These are phyloP conservation scores for Papilio helenus DNA, from an alignment of 1,140 invertebrate genomes.

Conservation along the genomic window DNA sequence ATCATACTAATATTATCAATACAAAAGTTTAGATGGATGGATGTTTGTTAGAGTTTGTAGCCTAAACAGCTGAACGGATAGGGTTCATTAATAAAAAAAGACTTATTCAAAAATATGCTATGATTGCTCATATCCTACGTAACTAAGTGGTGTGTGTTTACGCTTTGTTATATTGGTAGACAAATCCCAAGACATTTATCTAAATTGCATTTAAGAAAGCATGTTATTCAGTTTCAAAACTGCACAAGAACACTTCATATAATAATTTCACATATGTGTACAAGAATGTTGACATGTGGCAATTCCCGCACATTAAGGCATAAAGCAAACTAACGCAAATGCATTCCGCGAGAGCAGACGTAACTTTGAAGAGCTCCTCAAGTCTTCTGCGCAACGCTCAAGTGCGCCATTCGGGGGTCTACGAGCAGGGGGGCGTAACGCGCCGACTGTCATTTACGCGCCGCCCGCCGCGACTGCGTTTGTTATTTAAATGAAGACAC, in stretches of 20 bases:
- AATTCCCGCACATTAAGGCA: slow-evolving; percentile 6
- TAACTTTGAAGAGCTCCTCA: slow-evolving; percentile 31
- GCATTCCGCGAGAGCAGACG: neutral
- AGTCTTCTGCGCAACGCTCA: slow-evolving; percentile 15
- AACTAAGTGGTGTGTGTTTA: too few species aligned
- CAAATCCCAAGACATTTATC: neutral
- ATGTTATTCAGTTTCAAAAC: neutral
- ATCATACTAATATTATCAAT: too few species aligned
- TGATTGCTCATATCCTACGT: too few species aligned
- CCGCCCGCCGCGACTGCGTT: neutral
- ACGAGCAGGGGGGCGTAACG: neutral
- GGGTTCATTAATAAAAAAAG: too few species aligned
- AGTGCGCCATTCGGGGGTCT: slow-evolving; percentile 17
- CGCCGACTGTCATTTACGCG: neutral
- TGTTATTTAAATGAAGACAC: slow-evolving; percentile 29
- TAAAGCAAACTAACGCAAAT: slow-evolving; percentile 25
- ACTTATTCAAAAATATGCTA: too few species aligned
- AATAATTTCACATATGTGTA: neutral
- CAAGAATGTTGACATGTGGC: slow-evolving; percentile 9
- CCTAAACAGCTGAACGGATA: too few species aligned
- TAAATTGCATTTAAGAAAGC: neutral
- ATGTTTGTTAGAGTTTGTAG: too few species aligned
- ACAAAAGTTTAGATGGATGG: too few species aligned
- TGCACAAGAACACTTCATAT: neutral
- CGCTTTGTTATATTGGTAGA: too few species aligned